phyloP scores from a whole-genome alignment of 2,888 invertebrate genomes.

The Temnothorax rugatulus region DNA sequence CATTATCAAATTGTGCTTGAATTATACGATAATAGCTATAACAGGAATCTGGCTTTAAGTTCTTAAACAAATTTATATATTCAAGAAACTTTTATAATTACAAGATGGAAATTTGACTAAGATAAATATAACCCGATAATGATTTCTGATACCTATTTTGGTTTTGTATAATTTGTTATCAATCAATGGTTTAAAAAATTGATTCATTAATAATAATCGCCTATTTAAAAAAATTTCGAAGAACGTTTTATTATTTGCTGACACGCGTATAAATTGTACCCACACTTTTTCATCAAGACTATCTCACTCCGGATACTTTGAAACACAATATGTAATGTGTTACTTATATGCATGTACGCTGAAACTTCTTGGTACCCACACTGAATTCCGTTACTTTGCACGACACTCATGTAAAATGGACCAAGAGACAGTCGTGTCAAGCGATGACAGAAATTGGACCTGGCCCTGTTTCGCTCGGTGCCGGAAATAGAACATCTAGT shows the following conservation, averaged over 20 bases:
- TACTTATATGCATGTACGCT: not conserved
- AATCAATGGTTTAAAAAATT: not conserved
- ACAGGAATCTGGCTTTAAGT: not conserved
- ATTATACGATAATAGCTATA: not conserved
- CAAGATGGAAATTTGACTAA: not conserved
- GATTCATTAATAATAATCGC: not conserved
- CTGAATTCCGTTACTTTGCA: constrained; percentile 14
- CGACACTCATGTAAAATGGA: constrained; percentile 54
- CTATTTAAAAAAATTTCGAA: not conserved
- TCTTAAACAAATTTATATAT: not conserved
- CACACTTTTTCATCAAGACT: not conserved
- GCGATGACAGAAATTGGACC: constrained; percentile 68
- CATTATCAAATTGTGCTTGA: not conserved
- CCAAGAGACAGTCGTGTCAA: constrained; percentile 38
- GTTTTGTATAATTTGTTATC: not conserved
- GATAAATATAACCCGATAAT: not conserved
- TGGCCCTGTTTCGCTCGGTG: constrained; percentile 63
- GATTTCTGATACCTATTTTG: not conserved
- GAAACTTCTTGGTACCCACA: not conserved
- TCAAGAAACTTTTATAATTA: not conserved
- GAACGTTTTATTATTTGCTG: not conserved
- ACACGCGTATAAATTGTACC: not conserved
- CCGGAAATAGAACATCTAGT: constrained; percentile 62
- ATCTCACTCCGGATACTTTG: not conserved
- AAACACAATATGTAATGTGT: not conserved